Evolutionary conservation across 64 coral and sea anemone species (phyloP).

Genomic region (Montipora cactus): DNA sequence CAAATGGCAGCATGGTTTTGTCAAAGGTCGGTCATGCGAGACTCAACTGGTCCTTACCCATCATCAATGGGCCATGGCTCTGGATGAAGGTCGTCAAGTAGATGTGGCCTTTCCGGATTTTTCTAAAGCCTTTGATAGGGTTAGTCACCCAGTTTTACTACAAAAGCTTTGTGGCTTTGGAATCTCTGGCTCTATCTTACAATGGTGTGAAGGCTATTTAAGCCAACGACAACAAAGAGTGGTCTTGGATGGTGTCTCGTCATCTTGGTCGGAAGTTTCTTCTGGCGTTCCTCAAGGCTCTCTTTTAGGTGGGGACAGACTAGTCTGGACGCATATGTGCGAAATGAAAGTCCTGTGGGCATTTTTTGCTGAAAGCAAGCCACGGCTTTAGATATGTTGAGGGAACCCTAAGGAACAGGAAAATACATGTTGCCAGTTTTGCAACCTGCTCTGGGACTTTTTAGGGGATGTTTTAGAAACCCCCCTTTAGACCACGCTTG

Average conservation of each 20-base stretch:
- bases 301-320: not conserved
- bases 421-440: too few relatives aligned
- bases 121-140: too few relatives aligned
- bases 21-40: not conserved
- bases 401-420: too few relatives aligned
- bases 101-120: not conserved
- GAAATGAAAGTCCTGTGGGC: too few relatives aligned
- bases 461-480: too few relatives aligned
- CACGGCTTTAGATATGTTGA: too few relatives aligned
- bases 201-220: conserved; percentile 25
- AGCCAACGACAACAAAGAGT: not conserved
- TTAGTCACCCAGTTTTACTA: not conserved
- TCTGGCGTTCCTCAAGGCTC: not conserved
- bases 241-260: not conserved
- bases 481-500: too few relatives aligned
- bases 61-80: not conserved
- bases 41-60: not conserved
- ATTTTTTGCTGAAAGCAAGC: too few relatives aligned
- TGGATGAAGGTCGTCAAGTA: not conserved
- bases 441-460: too few relatives aligned
- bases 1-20: not conserved
- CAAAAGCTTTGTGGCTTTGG: not conserved
- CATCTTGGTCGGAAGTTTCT: not conserved
- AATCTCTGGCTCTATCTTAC: not conserved
- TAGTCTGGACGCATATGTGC: too few relatives aligned